These are phyloP conservation scores for Butastur rufipennis DNA, from an alignment of 2,113 vertebrate genomes.

Conservation along the genomic window DNA sequence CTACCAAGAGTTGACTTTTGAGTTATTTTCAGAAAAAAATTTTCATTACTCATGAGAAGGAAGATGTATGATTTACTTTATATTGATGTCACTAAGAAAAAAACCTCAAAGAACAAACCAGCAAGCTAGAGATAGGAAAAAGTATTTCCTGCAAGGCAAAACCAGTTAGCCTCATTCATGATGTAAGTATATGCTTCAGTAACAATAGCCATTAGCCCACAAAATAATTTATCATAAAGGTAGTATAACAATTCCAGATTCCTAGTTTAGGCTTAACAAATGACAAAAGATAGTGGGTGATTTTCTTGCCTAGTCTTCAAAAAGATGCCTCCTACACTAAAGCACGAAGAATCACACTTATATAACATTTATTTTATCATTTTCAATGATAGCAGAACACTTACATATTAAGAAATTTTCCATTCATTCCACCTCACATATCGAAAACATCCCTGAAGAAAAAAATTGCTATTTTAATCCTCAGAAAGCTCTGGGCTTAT, in stretches of 20 bases:
- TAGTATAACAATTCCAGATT: neutral
- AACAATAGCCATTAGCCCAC: neutral
- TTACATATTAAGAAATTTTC: neutral
- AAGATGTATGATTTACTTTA: neutral
- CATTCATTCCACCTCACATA: neutral
- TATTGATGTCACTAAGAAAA: neutral
- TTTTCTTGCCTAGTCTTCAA: neutral
- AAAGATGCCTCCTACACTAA: neutral
- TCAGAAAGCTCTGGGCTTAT: neutral
- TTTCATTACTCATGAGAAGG: neutral
- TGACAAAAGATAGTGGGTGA: neutral
- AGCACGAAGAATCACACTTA: neutral
- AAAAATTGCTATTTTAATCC: neutral
- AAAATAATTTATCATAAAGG: neutral
- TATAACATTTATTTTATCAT: neutral
- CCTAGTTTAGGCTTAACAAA: neutral
- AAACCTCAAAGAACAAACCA: neutral
- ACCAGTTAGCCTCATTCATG: neutral
- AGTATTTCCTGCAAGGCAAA: neutral
- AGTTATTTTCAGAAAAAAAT: neutral
- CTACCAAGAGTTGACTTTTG: neutral
- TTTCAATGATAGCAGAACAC: neutral
- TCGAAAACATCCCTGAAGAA: neutral
- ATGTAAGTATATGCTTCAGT: neutral
- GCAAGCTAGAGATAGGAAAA: neutral